Evolutionary conservation across 2,113 vertebrate species (phyloP).

Genomic region (Antigone vipio): DNA sequence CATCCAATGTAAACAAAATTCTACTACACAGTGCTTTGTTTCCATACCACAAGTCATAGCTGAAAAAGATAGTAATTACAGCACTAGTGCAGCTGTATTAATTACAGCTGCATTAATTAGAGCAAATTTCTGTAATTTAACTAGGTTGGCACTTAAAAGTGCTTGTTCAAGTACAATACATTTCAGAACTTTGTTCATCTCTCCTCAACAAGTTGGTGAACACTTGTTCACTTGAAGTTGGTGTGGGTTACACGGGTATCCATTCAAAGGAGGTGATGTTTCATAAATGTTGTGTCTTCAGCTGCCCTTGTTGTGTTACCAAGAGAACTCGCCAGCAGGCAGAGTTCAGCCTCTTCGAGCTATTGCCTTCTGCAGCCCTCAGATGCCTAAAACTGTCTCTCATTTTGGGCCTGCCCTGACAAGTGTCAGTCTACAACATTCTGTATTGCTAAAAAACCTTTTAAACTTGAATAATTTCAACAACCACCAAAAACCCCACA

Average conservation of each 20-base stretch:
- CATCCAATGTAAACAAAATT: neutral
- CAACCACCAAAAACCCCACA: neutral
- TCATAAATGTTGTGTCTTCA: neutral
- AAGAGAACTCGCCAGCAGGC: neutral
- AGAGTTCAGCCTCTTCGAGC: neutral
- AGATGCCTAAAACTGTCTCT: neutral
- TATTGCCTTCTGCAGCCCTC: neutral
- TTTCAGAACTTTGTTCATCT: neutral
- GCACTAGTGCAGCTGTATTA: conserved; percentile 25
- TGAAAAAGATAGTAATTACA: conserved; percentile 28
- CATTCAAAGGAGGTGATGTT: neutral
- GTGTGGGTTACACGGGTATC: neutral
- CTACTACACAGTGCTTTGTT: conserved; percentile 7
- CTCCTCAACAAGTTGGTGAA: neutral
- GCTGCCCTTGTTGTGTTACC: neutral
- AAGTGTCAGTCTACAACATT: neutral
- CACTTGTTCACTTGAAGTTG: no score
- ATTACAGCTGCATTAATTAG: conserved; percentile 34
- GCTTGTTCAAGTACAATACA: neutral
- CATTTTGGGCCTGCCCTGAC: neutral
- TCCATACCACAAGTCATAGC: neutral
- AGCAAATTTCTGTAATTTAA: conserved; percentile 36
- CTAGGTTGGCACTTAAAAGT: neutral
- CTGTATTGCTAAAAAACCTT: neutral
- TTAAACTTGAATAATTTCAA: neutral